Percentiles rank a stretch among this genome's conserved stretches.
Evolutionary conservation across 2,888 invertebrate species (phyloP).

Genomic region (Dorcus hopei): DNA sequence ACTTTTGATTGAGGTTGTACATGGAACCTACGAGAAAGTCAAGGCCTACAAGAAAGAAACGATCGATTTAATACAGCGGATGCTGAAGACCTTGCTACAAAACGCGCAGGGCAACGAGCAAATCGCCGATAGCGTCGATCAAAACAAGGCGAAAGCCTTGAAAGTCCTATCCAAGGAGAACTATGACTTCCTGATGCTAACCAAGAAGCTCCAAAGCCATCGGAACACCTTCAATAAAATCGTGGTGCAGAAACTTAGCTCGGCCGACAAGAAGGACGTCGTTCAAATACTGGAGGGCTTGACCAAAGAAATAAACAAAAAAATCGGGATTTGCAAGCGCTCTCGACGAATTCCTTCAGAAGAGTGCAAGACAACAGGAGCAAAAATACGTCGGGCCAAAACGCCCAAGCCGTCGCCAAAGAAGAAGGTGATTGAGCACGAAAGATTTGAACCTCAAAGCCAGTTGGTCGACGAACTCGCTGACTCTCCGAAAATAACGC

Average conservation of each 20-base stretch:
- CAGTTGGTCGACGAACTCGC: background rate
- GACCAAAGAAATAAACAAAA: background rate
- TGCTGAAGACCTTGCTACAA: constrained; percentile 18
- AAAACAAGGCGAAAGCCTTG: background rate
- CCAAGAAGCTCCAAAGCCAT: constrained; percentile 6
- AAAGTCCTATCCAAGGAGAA: background rate
- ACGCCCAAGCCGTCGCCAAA: background rate
- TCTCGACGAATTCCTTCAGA: background rate
- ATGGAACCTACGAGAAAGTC: constrained; percentile 15
- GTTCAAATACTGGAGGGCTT: background rate
- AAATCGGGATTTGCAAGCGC: background rate
- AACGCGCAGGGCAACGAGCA: constrained; percentile 5
- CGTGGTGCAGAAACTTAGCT: constrained; percentile 5
- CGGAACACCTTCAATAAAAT: constrained; percentile 9
- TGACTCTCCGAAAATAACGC: constrained; percentile 1
- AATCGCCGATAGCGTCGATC: background rate
- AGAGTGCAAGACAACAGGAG: background rate
- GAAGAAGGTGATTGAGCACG: background rate
- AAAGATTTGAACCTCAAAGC: constrained; percentile 1
- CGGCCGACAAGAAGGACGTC: constrained; percentile 5
- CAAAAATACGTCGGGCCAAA: background rate
- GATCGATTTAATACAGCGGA: constrained; percentile 21
- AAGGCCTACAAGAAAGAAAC: constrained; percentile 15
- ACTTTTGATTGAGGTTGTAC: too few species aligned
- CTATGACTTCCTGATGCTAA: constrained; percentile 1